These are phyloP conservation scores for Samia ricini DNA, from an alignment of 1,140 invertebrate species.

Conservation along the genomic window DNA sequence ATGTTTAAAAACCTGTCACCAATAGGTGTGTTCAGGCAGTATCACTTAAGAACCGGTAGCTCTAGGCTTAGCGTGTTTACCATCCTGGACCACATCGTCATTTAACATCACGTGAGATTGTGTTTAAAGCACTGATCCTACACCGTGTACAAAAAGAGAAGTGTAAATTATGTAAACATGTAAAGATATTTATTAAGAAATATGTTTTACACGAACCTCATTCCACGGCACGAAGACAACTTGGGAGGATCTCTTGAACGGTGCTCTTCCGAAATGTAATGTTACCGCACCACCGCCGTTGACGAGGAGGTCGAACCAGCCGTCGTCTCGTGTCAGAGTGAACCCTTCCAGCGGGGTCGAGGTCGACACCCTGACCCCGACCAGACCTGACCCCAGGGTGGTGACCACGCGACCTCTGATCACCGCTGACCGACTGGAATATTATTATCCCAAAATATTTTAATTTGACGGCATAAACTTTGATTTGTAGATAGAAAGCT, in stretches of 20 bases:
- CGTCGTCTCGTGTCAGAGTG: constrained; percentile 93
- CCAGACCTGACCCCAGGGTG: constrained; percentile 92
- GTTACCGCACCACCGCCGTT: constrained; percentile 98
- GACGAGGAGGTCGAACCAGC: constrained; percentile 97
- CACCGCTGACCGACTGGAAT: constrained; percentile 93
- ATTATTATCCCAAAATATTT: not conserved
- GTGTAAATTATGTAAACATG: too few species aligned
- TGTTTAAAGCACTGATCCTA: too few species aligned
- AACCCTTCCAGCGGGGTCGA: constrained; percentile 94
- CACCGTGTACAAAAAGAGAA: too few species aligned
- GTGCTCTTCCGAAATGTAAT: constrained; percentile 94
- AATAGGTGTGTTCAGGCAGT: too few species aligned
- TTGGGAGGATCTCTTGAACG: constrained; percentile 92
- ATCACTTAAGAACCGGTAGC: too few species aligned
- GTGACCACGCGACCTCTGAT: constrained; percentile 96
- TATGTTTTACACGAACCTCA: constrained; percentile 84
- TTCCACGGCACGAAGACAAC: constrained; percentile 98
- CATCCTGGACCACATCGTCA: too few species aligned
- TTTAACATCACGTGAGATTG: too few species aligned
- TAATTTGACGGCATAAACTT: too few species aligned
- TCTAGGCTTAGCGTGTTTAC: too few species aligned
- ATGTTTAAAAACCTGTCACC: too few species aligned
- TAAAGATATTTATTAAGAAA: not conserved
- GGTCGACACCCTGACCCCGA: constrained; percentile 95
- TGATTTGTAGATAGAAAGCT: too few species aligned